Evolutionary conservation across 2,888 invertebrate species (phyloP).

Genomic region (Cantharis nigra): DNA sequence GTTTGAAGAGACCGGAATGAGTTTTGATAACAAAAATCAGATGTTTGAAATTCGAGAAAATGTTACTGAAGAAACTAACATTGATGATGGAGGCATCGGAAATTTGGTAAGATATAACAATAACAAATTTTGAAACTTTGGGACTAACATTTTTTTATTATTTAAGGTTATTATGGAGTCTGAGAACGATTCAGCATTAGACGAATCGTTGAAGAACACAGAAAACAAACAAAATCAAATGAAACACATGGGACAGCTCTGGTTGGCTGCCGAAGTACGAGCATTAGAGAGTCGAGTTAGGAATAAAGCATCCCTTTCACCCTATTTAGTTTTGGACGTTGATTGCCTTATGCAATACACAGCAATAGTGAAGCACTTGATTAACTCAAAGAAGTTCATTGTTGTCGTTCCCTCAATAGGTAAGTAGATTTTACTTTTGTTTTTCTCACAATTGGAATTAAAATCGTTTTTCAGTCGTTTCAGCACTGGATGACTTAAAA

Average conservation of each 20-base stretch:
- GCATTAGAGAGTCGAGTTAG: slow-evolving; percentile 78
- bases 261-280: slow-evolving; percentile 86
- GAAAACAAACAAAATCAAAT: slow-evolving; percentile 55
- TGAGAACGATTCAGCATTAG: slow-evolving; percentile 22
- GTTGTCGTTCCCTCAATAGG: slow-evolving; percentile 87
- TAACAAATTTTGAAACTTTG: no score
- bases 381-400: slow-evolving; percentile 82
- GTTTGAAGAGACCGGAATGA: slow-evolving; percentile 69
- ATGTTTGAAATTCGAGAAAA: slow-evolving; percentile 43
- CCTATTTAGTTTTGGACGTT: slow-evolving; percentile 87
- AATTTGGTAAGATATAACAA: slow-evolving; percentile 11
- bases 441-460: not conserved
- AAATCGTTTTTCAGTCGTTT: slow-evolving; percentile 68
- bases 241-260: slow-evolving; percentile 85
- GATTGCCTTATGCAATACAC: slow-evolving; percentile 78
- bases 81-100: slow-evolving; percentile 4
- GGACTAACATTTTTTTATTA: not conserved
- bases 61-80: slow-evolving; percentile 24
- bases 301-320: slow-evolving; percentile 67
- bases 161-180: not conserved
- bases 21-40: slow-evolving; percentile 60
- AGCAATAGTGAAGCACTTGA: slow-evolving; percentile 78
- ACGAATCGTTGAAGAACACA: slow-evolving; percentile 19
- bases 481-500: slow-evolving; percentile 86
- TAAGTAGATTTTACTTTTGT: slow-evolving; percentile 56